These are phyloP conservation scores for Formicarius rufipectus DNA, from an alignment of 2,113 vertebrate species.

Conservation along the genomic window DNA sequence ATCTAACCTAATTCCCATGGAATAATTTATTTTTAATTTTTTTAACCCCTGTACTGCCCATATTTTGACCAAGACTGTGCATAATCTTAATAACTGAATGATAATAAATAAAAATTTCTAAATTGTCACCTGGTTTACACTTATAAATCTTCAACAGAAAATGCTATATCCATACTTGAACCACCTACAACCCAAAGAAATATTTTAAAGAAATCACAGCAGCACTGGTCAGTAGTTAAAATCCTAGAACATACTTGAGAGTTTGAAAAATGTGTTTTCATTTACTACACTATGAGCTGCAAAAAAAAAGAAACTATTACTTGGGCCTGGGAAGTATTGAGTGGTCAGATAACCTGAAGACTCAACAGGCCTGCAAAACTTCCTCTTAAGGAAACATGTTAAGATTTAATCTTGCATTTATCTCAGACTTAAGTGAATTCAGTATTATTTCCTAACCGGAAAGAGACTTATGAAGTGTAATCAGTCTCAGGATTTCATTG, in stretches of 20 bases:
- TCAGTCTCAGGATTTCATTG: neutral
- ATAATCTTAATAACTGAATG: neutral
- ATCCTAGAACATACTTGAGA: neutral
- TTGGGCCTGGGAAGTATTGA: neutral
- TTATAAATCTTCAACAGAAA: neutral
- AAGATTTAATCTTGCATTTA: neutral
- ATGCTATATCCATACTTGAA: neutral
- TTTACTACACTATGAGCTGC: neutral
- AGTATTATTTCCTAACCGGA: neutral
- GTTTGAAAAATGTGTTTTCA: neutral
- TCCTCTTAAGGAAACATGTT: neutral
- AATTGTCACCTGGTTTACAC: neutral
- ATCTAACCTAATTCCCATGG: neutral
- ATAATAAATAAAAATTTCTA: neutral
- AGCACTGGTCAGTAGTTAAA: neutral
- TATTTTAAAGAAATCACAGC: neutral
- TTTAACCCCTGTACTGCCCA: neutral
- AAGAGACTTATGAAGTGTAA: neutral
- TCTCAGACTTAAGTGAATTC: neutral
- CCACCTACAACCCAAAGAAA: neutral
- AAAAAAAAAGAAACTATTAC: neutral
- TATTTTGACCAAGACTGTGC: neutral
- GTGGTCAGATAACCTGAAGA: neutral
- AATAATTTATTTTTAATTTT: neutral
- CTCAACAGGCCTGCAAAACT: neutral